These are phyloP conservation scores for Heliconius congener DNA, from an alignment of 1,140 invertebrate genomes.

Conservation along the genomic window DNA sequence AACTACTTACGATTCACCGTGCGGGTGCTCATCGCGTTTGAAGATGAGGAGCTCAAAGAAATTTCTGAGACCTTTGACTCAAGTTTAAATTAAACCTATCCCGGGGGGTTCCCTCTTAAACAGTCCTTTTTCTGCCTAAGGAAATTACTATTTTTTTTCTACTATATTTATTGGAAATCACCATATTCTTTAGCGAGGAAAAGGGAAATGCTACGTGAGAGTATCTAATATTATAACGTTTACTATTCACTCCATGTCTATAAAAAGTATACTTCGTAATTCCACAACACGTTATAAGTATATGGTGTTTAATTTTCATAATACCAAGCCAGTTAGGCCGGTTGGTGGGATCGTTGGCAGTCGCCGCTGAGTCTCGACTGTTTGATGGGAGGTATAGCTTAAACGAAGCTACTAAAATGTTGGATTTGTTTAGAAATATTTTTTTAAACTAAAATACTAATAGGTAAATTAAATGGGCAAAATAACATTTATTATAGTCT, in stretches of 20 bases:
- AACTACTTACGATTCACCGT: too few relatives aligned
- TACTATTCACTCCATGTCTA: not conserved
- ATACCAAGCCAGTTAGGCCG: conserved; percentile 36
- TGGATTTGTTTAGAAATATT: not conserved
- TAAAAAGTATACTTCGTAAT: conserved; percentile 15
- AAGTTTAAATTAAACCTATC: too few relatives aligned
- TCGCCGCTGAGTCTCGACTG: conserved; percentile 36
- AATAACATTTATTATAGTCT: too few relatives aligned
- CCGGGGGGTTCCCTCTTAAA: too few relatives aligned
- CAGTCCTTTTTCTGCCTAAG: too few relatives aligned
- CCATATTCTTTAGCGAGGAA: not conserved
- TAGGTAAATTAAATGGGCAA: not conserved
- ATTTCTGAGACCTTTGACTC: too few relatives aligned
- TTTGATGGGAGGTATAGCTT: not conserved
- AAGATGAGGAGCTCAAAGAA: too few relatives aligned
- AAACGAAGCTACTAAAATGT: not conserved
- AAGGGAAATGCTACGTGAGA: not conserved
- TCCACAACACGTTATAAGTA: conserved; percentile 15
- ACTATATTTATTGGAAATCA: not conserved
- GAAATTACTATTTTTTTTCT: too few relatives aligned
- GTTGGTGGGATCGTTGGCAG: conserved; percentile 25
- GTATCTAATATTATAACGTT: not conserved
- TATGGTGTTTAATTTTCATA: conserved; percentile 47
- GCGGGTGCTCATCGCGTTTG: too few relatives aligned
- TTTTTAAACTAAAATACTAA: not conserved